Evolutionary conservation across 1,140 invertebrate genomes (phyloP), one percentile per base, ranked within the genome.

Genomic region (Drosophila asahinai): DNA sequence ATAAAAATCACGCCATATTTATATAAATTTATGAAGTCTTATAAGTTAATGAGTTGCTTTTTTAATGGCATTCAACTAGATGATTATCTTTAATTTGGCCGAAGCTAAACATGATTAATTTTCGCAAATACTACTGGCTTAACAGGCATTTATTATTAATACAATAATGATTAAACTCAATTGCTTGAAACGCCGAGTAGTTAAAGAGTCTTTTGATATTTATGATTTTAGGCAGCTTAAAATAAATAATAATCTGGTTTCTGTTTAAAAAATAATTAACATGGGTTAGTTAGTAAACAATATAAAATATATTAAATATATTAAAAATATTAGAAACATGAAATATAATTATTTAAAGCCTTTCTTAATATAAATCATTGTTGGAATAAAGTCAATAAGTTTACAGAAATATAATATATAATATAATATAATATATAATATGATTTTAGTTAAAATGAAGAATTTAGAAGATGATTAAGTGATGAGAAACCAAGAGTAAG

Each of bases 1-100:
- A 63, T 47, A 38, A 47, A 66, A 63, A 27, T 19, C 42, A 38
- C n/a, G 27, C 59, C 19, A 48, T 30, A 48, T 48, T 67, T 11
- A 63, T 48, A 47, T 22, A 48, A n/a, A 38, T 70, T 68, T 42
- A 42, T 68, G 7, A 60, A 60, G 40, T 45, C 42, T 9, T 65
- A 45, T 2, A n/a, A 22, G 38, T 65, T 58, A 47, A 65, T 65
- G 25, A 36, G 52, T 27, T 65, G 52, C 11, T 27, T 59, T 27
- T 60, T 58, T 9, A 43, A 33, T 25, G 17, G 38, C 19, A 42
- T 30, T 30, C n/a, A 59, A 43, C 25, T 1, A 22, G 22, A 25
- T 49, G 33, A 17, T 62, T 40, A 61, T 30, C 12, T 61, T 14
- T 60, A 60, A 59, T 59, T 33, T 36, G 3, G 38, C 52, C 11